phyloP scores from a whole-genome alignment of 2,888 invertebrate genomes.

The Lasioglossum oenotherae region DNA sequence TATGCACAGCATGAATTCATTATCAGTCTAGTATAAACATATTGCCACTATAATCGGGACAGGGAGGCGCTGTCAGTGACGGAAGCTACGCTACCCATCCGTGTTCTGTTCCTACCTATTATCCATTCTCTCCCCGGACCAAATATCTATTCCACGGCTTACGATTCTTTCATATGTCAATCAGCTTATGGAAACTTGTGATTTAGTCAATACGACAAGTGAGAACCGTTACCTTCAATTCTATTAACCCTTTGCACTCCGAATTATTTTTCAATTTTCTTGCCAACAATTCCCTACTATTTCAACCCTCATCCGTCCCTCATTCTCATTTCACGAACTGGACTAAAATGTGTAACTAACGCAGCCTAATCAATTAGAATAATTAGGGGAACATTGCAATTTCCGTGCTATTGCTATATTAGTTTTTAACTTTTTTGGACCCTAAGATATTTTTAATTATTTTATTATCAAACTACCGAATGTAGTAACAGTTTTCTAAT shows the following conservation, averaged over 20 bases:
- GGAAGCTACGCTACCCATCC: conserved; percentile 51
- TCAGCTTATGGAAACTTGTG: conserved; percentile 57
- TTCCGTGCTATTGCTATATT: not conserved
- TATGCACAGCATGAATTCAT: conserved; percentile 81
- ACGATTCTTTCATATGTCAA: conserved; percentile 62
- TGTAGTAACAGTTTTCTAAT: no score
- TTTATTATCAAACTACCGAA: no score
- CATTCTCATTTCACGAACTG: no score
- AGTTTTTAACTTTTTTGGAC: not conserved
- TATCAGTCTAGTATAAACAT: conserved; percentile 84
- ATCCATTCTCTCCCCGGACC: conserved; percentile 43
- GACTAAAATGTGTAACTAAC: not conserved
- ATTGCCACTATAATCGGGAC: conserved; percentile 74
- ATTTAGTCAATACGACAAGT: conserved; percentile 45
- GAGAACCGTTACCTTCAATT: not conserved
- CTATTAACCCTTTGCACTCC: not conserved
- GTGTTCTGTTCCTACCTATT: conserved; percentile 49
- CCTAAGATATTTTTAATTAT: not conserved
- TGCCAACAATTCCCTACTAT: no score
- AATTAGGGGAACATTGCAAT: not conserved
- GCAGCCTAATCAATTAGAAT: not conserved
- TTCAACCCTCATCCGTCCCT: no score
- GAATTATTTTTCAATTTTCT: not conserved
- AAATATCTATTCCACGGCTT: conserved; percentile 44
- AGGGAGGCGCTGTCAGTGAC: conserved; percentile 67